Evolutionary conservation across 2,797 vertebrate genomes (phyloP).

Genomic region (Aphelocoma californica): DNA sequence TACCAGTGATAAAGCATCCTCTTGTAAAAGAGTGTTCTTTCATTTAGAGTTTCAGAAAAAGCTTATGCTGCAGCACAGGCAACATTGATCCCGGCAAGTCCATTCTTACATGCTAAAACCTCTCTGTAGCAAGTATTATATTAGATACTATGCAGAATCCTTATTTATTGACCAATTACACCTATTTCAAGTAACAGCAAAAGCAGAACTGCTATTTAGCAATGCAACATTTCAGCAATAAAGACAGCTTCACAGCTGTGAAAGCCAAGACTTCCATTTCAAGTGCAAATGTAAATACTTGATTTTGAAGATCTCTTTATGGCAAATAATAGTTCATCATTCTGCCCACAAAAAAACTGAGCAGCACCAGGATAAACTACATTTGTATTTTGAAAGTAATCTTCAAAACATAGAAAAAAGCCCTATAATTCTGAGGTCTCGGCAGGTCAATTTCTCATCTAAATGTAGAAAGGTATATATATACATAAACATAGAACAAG

Average conservation of each 20-base stretch:
- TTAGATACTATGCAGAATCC: conserved; percentile 27
- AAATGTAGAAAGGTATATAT: not conserved
- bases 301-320: not conserved
- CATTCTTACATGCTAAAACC: not conserved
- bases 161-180: conserved; percentile 68
- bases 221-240: conserved; percentile 15
- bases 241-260: not conserved
- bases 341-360: not conserved
- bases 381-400: not conserved
- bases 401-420: not conserved
- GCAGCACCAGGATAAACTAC: not conserved
- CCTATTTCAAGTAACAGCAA: conserved; percentile 62
- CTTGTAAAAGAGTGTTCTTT: not conserved
- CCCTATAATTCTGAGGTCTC: not conserved
- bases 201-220: conserved; percentile 68
- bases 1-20: not conserved
- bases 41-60: conserved; percentile 26
- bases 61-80: conserved; percentile 10
- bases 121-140: conserved; percentile 28
- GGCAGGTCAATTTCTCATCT: not conserved
- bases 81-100: conserved; percentile 1
- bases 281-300: not conserved
- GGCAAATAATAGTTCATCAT: not conserved
- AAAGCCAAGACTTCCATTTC: not conserved
- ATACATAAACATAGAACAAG: not conserved